These are phyloP conservation scores for Diachasma alloeum DNA, from an alignment of 1,140 invertebrate species.

Conservation along the genomic window DNA sequence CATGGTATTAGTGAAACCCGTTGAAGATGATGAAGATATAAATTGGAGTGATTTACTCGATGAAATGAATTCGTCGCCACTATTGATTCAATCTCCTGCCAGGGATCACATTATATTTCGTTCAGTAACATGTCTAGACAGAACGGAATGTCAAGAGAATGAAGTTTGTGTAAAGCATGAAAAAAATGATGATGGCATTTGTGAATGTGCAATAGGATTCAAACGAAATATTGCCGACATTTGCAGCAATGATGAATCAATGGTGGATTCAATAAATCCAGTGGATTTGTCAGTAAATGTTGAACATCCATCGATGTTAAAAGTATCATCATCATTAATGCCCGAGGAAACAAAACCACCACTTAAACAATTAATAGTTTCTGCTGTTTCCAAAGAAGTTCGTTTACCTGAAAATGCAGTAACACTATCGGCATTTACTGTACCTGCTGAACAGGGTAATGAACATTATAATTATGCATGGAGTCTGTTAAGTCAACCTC, in stretches of 20 bases:
- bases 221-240: conserved; percentile 51
- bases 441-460: conserved; percentile 76
- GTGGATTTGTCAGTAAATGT: conserved; percentile 43
- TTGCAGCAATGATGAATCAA: conserved; percentile 62
- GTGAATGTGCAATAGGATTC: conserved; percentile 20
- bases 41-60: conserved; percentile 67
- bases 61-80: conserved; percentile 39
- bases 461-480: conserved; percentile 89
- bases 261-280: conserved; percentile 17
- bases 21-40: conserved; percentile 62
- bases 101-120: not conserved
- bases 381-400: conserved; percentile 77
- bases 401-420: conserved; percentile 67
- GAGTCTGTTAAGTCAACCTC: conserved; percentile 84
- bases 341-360: conserved; percentile 47
- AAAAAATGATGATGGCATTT: conserved; percentile 8
- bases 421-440: conserved; percentile 79
- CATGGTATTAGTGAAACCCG: conserved; percentile 80
- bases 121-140: conserved; percentile 12
- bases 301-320: not conserved
- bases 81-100: conserved; percentile 6
- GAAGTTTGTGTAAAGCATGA: conserved; percentile 38
- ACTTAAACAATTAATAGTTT: conserved; percentile 77
- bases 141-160: conserved; percentile 24
- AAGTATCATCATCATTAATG: not conserved